Conservation (phyloP, 2,113 vertebrate species). For the Mungos mungo region DNA sequence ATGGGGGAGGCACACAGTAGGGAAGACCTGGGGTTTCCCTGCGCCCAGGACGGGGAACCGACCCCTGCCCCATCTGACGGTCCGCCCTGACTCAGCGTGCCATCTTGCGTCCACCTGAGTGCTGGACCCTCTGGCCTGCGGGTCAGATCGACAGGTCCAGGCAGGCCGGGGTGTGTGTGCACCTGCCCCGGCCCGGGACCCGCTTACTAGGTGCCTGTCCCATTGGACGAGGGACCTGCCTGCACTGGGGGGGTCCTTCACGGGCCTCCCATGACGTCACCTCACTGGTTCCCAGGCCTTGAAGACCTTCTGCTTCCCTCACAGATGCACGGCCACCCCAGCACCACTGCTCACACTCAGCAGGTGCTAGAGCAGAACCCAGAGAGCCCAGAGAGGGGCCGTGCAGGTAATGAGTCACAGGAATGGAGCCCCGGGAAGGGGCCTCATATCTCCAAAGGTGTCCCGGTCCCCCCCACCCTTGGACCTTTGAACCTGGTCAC, state of each 20-base stretch:
- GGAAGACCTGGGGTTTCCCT: too few relatives aligned
- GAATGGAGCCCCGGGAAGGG: not conserved
- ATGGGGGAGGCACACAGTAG: too few relatives aligned
- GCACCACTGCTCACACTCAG: not conserved
- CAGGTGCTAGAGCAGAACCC: not conserved
- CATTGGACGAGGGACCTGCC: not conserved
- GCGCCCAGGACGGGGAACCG: too few relatives aligned
- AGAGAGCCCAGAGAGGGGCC: not conserved
- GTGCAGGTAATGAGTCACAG: not conserved
- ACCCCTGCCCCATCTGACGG: too few relatives aligned
- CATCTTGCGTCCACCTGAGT: too few relatives aligned
- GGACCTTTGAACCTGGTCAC: not conserved
- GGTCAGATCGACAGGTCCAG: not conserved
- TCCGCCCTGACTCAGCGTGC: too few relatives aligned
- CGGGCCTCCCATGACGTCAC: too few relatives aligned
- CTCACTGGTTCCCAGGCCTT: not conserved
- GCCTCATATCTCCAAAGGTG: fast-evolving
- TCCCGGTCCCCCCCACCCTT: fast-evolving
- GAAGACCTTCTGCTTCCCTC: not conserved
- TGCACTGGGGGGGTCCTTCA: not conserved
- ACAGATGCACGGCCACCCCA: not conserved
- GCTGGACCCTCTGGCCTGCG: too few relatives aligned
- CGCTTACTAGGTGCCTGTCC: not conserved
- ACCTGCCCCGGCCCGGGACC: not conserved
- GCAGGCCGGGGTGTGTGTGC: not conserved